Percentiles rank a stretch among this genome's conserved stretches.
Conservation (phyloP, 1,140 invertebrate genomes). For the Calosoma granatense region DNA sequence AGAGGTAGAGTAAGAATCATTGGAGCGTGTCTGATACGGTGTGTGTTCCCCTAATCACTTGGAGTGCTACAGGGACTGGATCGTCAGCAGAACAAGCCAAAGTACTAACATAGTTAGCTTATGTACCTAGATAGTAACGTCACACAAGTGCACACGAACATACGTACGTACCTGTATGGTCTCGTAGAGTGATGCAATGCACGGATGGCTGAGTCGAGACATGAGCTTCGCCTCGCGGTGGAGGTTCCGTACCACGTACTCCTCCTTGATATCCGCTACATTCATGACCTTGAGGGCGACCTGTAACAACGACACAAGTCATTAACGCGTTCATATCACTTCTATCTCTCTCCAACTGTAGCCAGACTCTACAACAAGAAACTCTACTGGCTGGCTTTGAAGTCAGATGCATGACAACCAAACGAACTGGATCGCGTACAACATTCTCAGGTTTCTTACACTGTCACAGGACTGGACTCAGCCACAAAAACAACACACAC, state of each 20-base stretch:
- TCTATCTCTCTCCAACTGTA: too few relatives aligned
- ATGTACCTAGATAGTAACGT: too few relatives aligned
- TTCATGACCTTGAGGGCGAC: slow-evolving; percentile 64
- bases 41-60: background rate
- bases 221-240: slow-evolving; percentile 55
- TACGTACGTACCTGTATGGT: slow-evolving; percentile 53
- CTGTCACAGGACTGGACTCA: too few relatives aligned
- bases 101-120: too few relatives aligned
- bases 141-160: background rate
- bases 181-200: slow-evolving; percentile 55
- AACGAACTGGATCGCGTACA: too few relatives aligned
- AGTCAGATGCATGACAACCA: too few relatives aligned
- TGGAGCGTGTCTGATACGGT: background rate
- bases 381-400: too few relatives aligned
- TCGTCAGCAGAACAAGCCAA: too few relatives aligned
- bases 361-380: too few relatives aligned
- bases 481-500: background rate
- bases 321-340: too few relatives aligned
- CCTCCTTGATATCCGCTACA: slow-evolving; percentile 50
- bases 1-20: background rate
- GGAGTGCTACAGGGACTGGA: too few relatives aligned
- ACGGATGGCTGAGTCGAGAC: slow-evolving; percentile 53
- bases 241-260: slow-evolving; percentile 54
- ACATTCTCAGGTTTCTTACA: too few relatives aligned
- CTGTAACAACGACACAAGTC: slow-evolving; percentile 33